These are phyloP conservation scores for Lordiphosa mommai DNA, from an alignment of 1,140 invertebrate species.

Conservation along the genomic window DNA sequence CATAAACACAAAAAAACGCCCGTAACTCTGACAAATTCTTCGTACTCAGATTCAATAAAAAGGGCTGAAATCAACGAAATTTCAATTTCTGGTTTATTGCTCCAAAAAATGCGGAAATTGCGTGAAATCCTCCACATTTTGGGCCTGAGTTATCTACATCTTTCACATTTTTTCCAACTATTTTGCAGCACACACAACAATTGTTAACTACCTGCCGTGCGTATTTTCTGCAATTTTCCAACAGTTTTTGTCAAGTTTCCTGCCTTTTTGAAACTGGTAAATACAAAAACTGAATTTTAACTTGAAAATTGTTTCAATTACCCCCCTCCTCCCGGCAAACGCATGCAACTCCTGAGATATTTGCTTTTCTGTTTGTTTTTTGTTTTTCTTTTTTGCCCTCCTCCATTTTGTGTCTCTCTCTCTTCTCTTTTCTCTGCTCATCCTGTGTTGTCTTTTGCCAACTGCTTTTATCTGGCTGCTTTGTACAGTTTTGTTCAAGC, in stretches of 20 bases:
- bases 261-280: not conserved
- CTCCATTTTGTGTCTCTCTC: conserved; percentile 6
- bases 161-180: too few relatives aligned
- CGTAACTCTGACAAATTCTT: too few relatives aligned
- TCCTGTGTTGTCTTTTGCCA: conserved; percentile 28
- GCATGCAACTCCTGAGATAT: conserved; percentile 20
- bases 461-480: conserved; percentile 63
- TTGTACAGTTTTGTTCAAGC: conserved; percentile 76
- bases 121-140: too few relatives aligned
- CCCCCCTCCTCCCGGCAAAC: conserved; percentile 13
- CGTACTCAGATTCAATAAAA: too few relatives aligned
- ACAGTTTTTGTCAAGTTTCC: not conserved
- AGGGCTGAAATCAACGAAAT: too few relatives aligned
- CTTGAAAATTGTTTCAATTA: conserved; percentile 53
- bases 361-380: not conserved
- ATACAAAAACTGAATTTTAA: conserved; percentile 33
- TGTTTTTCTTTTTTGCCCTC: too few relatives aligned
- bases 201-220: too few relatives aligned
- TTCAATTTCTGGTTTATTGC: too few relatives aligned
- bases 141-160: too few relatives aligned
- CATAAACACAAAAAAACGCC: too few relatives aligned
- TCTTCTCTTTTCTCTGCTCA: not conserved
- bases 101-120: too few relatives aligned
- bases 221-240: not conserved
- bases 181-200: too few relatives aligned